A percentile compares a stretch with the other conserved stretches of the same genome.
phyloP scores from a whole-genome alignment of 2,888 invertebrate species.

The Melikaiella ostensackeni region DNA sequence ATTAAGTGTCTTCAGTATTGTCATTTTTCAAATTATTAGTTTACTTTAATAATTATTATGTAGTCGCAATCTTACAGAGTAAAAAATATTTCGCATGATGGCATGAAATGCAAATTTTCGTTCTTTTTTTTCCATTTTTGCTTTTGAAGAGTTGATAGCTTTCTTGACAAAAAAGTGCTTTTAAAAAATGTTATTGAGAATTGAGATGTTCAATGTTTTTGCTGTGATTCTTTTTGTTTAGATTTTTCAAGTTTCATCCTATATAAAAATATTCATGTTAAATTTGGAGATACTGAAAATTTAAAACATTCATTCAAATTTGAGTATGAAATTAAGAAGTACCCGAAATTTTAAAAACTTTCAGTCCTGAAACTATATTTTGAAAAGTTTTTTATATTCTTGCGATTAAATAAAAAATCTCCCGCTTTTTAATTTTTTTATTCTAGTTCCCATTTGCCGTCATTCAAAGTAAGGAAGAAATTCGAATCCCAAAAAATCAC shows the following conservation, averaged over 20 bases:
- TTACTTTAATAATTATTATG: neutral
- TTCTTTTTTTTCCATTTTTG: neutral
- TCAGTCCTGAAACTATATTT: neutral
- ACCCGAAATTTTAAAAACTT: neutral
- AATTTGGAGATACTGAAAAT: no score
- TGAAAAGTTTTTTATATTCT: neutral
- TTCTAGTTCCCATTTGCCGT: neutral
- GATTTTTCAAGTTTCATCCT: neutral
- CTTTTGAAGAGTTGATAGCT: neutral
- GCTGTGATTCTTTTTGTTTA: neutral
- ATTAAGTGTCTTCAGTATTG: neutral
- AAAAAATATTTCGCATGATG: neutral
- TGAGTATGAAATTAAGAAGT: no score
- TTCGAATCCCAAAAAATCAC: neutral
- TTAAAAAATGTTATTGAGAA: neutral
- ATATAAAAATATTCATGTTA: no score
- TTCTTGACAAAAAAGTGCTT: neutral
- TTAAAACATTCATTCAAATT: neutral
- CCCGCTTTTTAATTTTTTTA: neutral
- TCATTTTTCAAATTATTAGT: neutral
- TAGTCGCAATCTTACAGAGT: neutral
- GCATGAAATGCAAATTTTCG: neutral
- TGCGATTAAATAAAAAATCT: neutral
- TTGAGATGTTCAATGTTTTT: neutral
- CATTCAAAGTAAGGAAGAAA: slow-evolving; percentile 25